Evolutionary conservation across 2,113 vertebrate species (phyloP), one percentile per base, ranked within the genome.

Genomic region (Solea senegalensis): DNA sequence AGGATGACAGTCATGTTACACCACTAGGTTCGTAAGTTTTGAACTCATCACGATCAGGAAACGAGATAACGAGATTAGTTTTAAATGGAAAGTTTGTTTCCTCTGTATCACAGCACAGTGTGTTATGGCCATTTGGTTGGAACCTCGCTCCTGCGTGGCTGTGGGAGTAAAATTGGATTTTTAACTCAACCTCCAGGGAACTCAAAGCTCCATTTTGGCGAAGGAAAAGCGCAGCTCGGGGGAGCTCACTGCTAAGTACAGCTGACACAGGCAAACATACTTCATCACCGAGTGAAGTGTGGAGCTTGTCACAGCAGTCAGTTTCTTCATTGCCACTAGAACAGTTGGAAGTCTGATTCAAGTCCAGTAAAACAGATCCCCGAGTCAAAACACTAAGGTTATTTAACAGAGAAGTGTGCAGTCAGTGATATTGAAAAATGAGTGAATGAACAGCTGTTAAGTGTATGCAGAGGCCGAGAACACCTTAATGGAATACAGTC

Each of bases 191-290:
- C 45, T 45, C 26, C 26, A 16, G 21, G 60, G 53, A 73, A 59
- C 27, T 15, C 34, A 3, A 11, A 15, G 41, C 26, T 52, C 8
- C 1, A 21, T 73, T 72, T 63, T 53, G 27, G 39, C 28, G 64
- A 40, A 7, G 48, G 16, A 49, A 55, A 39, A 16, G 28, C 21
- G 40, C 7, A 41, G 64, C 69, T 59, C n/a, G 16, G 26, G 46
- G 50, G 53, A 27, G 58, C 39, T 67, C 26, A 41, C 34, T 44
- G 50, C 57, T 56, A 40, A 61, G 57, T 44, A 72, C 6, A 39
- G 28, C 49, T 55, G 28, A 66, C 68, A 54, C 13, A n/a, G 49
- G 41, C 15, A 28, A 26, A 56, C 11, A 12, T 21, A 45, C 67
- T 59, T 56, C 26, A 49, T 59, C 28, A 34, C 7, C 48, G 28